These are phyloP conservation scores for Parotocinclus haroldoi DNA, from an alignment of 2,797 vertebrate species.

Conservation along the genomic window DNA sequence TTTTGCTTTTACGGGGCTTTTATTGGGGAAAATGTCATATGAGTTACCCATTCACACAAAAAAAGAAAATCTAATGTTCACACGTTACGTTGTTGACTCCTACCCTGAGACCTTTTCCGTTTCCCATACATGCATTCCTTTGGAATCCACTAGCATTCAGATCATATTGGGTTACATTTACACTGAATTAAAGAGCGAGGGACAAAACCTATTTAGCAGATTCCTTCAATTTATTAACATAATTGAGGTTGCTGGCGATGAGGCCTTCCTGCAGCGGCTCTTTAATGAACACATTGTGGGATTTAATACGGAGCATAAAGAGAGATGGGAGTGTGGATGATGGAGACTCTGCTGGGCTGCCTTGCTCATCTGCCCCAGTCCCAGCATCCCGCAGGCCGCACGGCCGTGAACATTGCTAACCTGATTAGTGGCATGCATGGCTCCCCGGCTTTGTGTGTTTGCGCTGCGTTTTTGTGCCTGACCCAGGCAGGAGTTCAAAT, in stretches of 20 bases:
- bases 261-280: conserved; percentile 33
- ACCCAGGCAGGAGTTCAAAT: conserved; percentile 48
- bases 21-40: too few species aligned
- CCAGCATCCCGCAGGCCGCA: conserved; percentile 25
- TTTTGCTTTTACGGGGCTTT: too few species aligned
- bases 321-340: conserved; percentile 36
- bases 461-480: conserved; percentile 42
- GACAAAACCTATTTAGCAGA: conserved; percentile 31
- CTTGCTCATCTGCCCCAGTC: conserved; percentile 41
- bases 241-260: conserved; percentile 40
- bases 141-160: conserved; percentile 20
- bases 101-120: not conserved
- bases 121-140: conserved; percentile 14
- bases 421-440: conserved; percentile 49
- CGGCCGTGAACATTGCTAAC: conserved; percentile 42
- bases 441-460: conserved; percentile 44
- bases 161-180: conserved; percentile 13
- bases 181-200: conserved; percentile 11
- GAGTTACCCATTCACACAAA: too few species aligned
- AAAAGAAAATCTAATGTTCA: too few species aligned
- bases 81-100: too few species aligned
- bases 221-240: conserved; percentile 42
- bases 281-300: conserved; percentile 38
- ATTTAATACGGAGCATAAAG: conserved; percentile 34
- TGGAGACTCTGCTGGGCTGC: conserved; percentile 37